These are phyloP conservation scores for Mercenaria mercenaria DNA, from an alignment of 1,140 invertebrate genomes.

Conservation along the genomic window DNA sequence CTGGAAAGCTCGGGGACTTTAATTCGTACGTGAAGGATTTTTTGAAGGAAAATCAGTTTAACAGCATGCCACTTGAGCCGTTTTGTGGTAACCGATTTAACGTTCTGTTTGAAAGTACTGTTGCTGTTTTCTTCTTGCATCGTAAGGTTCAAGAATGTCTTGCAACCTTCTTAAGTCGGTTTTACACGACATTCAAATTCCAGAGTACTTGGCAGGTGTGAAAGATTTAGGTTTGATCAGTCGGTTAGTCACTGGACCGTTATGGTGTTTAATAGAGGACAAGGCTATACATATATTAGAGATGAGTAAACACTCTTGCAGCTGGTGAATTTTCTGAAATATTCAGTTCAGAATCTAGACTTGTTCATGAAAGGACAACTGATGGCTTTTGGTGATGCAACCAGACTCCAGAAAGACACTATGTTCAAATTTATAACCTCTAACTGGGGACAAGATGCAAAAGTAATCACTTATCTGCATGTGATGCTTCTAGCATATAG, in stretches of 20 bases:
- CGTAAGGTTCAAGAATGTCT: not conserved
- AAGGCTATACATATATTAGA: conserved; percentile 59
- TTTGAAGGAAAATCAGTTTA: not conserved
- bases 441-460: conserved; percentile 38
- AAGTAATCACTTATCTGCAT: not conserved
- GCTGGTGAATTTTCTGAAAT: conserved; percentile 26
- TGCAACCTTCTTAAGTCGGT: conserved; percentile 23
- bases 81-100: not conserved
- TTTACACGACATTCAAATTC: conserved; percentile 18
- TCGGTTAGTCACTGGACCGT: conserved; percentile 53
- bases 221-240: conserved; percentile 57
- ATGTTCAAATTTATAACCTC: not conserved
- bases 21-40: conserved; percentile 40
- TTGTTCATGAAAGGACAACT: conserved; percentile 37
- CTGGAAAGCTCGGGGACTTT: conserved; percentile 45
- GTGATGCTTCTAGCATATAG: conserved; percentile 30
- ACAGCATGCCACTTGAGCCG: not conserved
- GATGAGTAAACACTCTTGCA: conserved; percentile 15
- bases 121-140: not conserved
- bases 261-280: conserved; percentile 60
- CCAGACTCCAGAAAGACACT: not conserved
- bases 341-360: not conserved
- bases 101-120: not conserved
- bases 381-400: not conserved
- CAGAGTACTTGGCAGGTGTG: conserved; percentile 24